Conservation (phyloP, 2,113 vertebrate genomes). For the Halcyon malimbica region DNA sequence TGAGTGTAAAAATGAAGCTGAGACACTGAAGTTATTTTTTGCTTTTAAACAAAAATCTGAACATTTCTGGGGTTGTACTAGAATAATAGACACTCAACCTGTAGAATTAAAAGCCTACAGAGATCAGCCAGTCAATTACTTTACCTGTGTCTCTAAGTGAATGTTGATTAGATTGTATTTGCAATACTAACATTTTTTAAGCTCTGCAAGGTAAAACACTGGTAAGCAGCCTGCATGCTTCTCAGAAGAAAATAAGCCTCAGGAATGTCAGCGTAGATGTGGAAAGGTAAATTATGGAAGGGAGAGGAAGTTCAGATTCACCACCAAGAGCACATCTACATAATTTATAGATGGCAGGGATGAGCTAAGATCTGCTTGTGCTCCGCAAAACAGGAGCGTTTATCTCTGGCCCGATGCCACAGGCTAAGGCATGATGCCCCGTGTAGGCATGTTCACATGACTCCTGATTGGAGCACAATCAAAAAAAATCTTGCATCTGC, state of each 20-base stretch:
- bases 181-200: neutral
- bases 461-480: neutral
- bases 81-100: slow-evolving; percentile 34
- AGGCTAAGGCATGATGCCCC: neutral
- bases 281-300: neutral
- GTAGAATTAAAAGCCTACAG: neutral
- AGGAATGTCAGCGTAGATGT: neutral
- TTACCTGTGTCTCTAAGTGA: neutral
- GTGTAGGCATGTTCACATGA: neutral
- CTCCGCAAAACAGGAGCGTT: neutral
- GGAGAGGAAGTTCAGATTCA: neutral
- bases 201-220: neutral
- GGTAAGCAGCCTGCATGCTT: neutral
- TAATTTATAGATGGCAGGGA: neutral
- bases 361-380: neutral
- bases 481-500: neutral
- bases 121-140: slow-evolving; percentile 11
- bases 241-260: neutral
- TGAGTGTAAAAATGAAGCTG: neutral
- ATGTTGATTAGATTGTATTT: slow-evolving; percentile 3
- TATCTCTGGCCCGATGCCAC: neutral
- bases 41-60: slow-evolving; percentile 6
- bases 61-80: neutral
- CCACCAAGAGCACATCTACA: neutral
- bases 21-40: slow-evolving; percentile 21